A percentile compares a stretch with the other conserved stretches of the same genome.
Evolutionary conservation across 2,888 invertebrate genomes (phyloP).

Genomic region (Acrobasis suavella): DNA sequence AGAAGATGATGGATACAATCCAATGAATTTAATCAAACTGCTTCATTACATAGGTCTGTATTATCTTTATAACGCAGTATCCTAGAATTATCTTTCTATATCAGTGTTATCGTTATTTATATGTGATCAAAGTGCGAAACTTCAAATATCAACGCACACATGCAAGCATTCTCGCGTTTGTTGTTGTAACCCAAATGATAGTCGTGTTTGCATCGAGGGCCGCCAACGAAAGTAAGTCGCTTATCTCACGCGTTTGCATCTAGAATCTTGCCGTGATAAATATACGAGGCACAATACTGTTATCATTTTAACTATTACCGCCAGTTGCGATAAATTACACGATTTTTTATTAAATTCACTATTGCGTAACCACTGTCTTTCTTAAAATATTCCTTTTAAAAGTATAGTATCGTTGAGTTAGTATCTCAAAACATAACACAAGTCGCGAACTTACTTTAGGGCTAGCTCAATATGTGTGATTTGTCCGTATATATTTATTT

Average conservation of each 20-base stretch:
- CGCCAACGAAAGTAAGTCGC: slow-evolving; percentile 3
- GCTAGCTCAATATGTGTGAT: too few species aligned
- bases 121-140: slow-evolving; percentile 6
- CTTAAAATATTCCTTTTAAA: too few species aligned
- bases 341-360: too few species aligned
- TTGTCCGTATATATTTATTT: too few species aligned
- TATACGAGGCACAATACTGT: not conserved
- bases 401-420: too few species aligned
- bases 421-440: too few species aligned
- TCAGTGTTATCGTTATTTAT: not conserved
- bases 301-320: not conserved
- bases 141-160: slow-evolving; percentile 8
- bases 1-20: too few species aligned
- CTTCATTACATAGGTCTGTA: too few species aligned
- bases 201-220: not conserved
- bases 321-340: too few species aligned
- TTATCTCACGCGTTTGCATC: slow-evolving; percentile 1
- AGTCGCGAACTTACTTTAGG: too few species aligned
- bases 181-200: slow-evolving; percentile 8
- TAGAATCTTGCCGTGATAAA: slow-evolving; percentile 4
- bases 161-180: not conserved
- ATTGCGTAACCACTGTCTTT: too few species aligned
- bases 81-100: not conserved
- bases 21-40: too few species aligned
- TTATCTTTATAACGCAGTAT: not conserved